phyloP scores from a whole-genome alignment of 2,113 vertebrate species.

The Campylorhamphus procurvoides region DNA sequence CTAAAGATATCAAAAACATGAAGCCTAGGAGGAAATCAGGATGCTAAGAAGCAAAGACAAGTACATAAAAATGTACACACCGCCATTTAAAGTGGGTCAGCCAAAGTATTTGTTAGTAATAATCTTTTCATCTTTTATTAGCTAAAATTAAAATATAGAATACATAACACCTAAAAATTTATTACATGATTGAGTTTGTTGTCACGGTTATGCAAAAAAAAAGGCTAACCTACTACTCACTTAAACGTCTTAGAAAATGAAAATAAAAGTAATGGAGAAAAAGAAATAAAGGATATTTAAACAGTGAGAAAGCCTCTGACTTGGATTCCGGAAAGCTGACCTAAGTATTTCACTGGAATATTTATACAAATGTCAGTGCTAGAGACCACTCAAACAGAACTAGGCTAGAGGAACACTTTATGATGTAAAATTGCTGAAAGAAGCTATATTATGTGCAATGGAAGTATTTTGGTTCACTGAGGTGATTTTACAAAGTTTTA shows the following conservation, averaged over 20 bases:
- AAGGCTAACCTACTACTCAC: background rate
- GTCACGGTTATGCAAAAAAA: background rate
- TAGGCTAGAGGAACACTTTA: background rate
- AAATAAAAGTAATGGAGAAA: background rate
- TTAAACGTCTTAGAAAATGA: background rate
- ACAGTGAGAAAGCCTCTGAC: background rate
- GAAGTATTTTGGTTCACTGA: background rate
- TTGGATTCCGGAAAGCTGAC: background rate
- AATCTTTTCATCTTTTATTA: background rate
- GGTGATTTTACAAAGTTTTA: background rate
- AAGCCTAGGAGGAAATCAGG: background rate
- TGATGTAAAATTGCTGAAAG: background rate
- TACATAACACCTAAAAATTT: background rate
- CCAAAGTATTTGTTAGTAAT: slow-evolving; percentile 20
- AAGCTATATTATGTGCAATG: background rate
- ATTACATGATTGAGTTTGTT: background rate
- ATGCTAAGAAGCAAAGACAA: background rate
- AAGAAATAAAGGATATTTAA: background rate
- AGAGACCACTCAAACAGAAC: background rate
- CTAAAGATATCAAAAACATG: background rate
- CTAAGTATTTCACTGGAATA: background rate
- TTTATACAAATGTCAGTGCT: background rate
- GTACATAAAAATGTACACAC: background rate
- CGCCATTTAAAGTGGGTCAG: background rate
- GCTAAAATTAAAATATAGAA: background rate